Base-by-base conservation (phyloP, 2,113 vertebrate genomes). In the Callionymus lyra region DNA sequence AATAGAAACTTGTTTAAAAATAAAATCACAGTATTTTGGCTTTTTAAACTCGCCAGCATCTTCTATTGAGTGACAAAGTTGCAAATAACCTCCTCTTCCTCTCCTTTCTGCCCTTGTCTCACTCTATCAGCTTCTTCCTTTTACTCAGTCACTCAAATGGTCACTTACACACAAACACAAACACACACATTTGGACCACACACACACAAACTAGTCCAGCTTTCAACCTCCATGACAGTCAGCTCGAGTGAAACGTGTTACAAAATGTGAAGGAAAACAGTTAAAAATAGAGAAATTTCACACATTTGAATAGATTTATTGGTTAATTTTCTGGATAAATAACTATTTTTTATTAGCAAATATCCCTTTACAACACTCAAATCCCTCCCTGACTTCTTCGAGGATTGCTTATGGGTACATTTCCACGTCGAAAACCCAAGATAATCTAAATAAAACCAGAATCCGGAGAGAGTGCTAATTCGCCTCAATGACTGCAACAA, bases 201-300 rank as follows among this genome's bases (percentile, higher is more conserved):
- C 41, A 56, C 18, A 53, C 61, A 43, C 67, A 50, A 50, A 55
- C 40, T 47, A 62, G 46, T 50, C 43, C 69, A 42, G 50, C 74
- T 77, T 73, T 72, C 77, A 79, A 75, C 65, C 76, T 69, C 56
- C 67, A 59, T 65, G 77, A 83, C 73, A 71, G 70, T 63, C 65
- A 66, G 56, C 63, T 67, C 61, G 52, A 76, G 73, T 77, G 75
- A 69, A 75, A 61, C 70, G 67, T 63, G 61, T 67, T 55, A 72
- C 60, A 51, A 56, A 76, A 76, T 44, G 45, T 57, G 60, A 67
- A 59, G 66, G 57, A 59, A 57, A 63, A 68, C 38, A 34, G 33
- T 53, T 19, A 58, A 57, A 59, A 54, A 38, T 19, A 53, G 53
- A 21, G 15, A 13, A 46, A 33, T 41, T 32, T 40, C 53, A 52